phyloP scores from a whole-genome alignment of 2,888 invertebrate genomes.

The Heliconius ismenius region DNA sequence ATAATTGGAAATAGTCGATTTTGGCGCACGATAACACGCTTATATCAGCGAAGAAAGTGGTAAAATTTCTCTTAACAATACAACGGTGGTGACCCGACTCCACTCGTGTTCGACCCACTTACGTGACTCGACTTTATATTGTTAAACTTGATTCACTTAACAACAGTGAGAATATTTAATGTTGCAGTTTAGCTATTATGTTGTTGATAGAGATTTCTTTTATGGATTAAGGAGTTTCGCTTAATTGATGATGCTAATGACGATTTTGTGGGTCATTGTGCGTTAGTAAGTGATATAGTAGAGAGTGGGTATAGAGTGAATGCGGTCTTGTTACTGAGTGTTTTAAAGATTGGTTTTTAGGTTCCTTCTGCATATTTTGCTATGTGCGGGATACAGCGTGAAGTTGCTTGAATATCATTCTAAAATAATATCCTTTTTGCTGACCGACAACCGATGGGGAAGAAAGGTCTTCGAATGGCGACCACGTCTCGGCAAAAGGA shows the following conservation, averaged over 20 bases:
- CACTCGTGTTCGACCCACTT: slow-evolving; percentile 44
- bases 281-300: too few species aligned
- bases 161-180: slow-evolving; percentile 5
- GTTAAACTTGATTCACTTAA: neutral
- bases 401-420: neutral
- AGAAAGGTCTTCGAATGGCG: too few species aligned
- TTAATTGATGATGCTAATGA: too few species aligned
- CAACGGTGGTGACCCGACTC: slow-evolving; percentile 37
- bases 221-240: too few species aligned
- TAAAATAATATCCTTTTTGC: too few species aligned
- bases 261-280: too few species aligned
- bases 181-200: neutral
- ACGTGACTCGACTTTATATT: slow-evolving; percentile 42
- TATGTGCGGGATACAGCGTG: neutral
- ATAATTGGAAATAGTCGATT: neutral
- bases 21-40: slow-evolving; percentile 14
- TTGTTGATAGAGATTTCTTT: too few species aligned
- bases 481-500: too few species aligned
- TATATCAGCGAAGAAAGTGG: slow-evolving; percentile 37
- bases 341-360: neutral
- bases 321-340: neutral
- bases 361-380: neutral
- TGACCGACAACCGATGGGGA: too few species aligned
- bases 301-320: too few species aligned
- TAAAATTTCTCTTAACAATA: slow-evolving; percentile 34